Evolutionary conservation across 1,140 invertebrate species (phyloP), one percentile per base, ranked within the genome.

Genomic region (Scaptomyza hsui): DNA sequence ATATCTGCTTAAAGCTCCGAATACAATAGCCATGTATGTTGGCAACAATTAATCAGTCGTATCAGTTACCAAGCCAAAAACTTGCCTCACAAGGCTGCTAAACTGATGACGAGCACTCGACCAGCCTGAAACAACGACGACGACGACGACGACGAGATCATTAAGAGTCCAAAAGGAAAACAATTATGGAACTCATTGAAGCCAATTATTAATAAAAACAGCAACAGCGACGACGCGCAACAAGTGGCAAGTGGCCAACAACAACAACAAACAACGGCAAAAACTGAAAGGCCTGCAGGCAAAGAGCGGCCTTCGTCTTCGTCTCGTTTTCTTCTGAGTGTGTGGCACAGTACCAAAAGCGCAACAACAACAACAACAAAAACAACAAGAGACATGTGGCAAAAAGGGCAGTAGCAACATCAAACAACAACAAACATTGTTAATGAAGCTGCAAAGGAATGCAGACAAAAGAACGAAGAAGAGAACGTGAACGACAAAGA

Each of bases 141-240:
- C 71, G n/a, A 60, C 64, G 19, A 47, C 67, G 55, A 61, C 63
- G 82, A 76, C 73, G 81, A 81, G 82, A 86, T 86, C 81, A 86
- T 86, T 86, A 86, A 86, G 88, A 86, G 81, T 81, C 81, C 73
- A 71, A 86, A 86, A 88, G 80, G 81, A 86, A 88, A 86, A 88
- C 82, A 86, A 86, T 86, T 86, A 86, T 86, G 82, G 82, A 88
- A 86, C 82, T 86, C 82, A 86, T 86, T 86, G 82, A 86, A 86
- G 82, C 82, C 82, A 86, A 86, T 86, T 86, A 86, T 86, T 82
- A 86, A 78, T 82, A 86, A 81, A 81, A 77, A 86, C 73, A 81
- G 62, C 47, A 47, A 13, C 18, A 18, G 10, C 18, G 59, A 62
- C 42, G 57, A 60, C 63, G 19, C 47, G 65, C 72, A 78, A 63